Evolutionary conservation across 2,888 invertebrate genomes (phyloP), one percentile per base, ranked within the genome.

Genomic region (Zonitis immaculata): DNA sequence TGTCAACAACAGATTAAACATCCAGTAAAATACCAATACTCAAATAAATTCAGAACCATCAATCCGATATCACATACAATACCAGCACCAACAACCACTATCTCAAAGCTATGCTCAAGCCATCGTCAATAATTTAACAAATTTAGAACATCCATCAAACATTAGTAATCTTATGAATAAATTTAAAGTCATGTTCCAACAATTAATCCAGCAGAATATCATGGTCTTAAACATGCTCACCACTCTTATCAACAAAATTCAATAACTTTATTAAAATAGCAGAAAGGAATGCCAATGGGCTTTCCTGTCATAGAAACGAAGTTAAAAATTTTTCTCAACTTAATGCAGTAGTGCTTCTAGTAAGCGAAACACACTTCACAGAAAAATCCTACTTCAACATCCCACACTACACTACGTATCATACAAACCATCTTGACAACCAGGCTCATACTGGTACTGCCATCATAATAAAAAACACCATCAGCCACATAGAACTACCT

Each of bases 361-460:
- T 61, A 42, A 50, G 54, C 14, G 52, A 61, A 56, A 61, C 54
- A 5, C 54, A 56, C 22, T 52, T 58, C 25, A 61, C 59, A 51
- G 42, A 49, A 4, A 42, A 11, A 47, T 28, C 39, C 2, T 49
- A 55, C 27, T 47, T 57, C 26, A 47, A 42, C 12, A 47, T 61
- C 51, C 54, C 51, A 44, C 32, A 48, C 48, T 27, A 26, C 49
- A 54, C 44, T 54, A n/a, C n/a, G n/a, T n/a, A n/a, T n/a, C n/a
- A n/a, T n/a, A n/a, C n/a, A n/a, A n/a, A n/a, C n/a, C n/a, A 58
- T 45, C 49, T 49, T 39, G 52, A 52, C 28, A 51, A 45, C 5
- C 49, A 48, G 14, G 51, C 56, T 35, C 52, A 51, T 44, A 56
- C 28, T 45, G 58, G 55, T 20, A 42, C 47, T 18, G 55, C 55